Base-by-base conservation (phyloP, 2,113 vertebrate genomes). In the Morphnarchus princeps region DNA sequence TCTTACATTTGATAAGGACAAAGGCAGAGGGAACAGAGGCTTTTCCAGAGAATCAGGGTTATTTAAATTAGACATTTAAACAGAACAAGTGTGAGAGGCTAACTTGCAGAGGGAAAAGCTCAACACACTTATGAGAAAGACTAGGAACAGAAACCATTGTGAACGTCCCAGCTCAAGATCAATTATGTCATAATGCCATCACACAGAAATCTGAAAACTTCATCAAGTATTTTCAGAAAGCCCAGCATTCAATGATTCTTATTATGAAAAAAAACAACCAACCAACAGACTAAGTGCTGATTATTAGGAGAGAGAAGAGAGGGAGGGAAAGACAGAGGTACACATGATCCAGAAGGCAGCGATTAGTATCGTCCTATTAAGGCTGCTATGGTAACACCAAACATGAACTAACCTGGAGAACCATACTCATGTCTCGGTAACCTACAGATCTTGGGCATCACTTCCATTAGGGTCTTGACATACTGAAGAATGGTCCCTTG, bases 381-480 rank as follows among this genome's bases (percentile, higher is more conserved):
- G 61, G n/a, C 45, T 90, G 34, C 63, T 34, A 11, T 24, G 14
- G 29, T 36, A 88, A 93, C 18, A 93, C 28, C 26, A 80, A 91
- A 93, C 34, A 32, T 9, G 24, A 76, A 93, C 98, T 98, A 87
- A 99, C 99, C 99, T 73, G 99, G 99, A 70, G 99, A 99, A 74
- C 99, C 99, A 15, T 99, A 99, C 70, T 99, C 99, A 3, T 99
- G 99, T 83, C 99, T 98, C 19, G 99, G 99, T 59, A 99, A 97
- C 55, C 99, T 98, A 95, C 99, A 99, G 96, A 99, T 99, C 97
- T 99, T 99, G 11, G 99, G 99, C 99, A 99, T 99, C 96, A 99
- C 99, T 96, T 99, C 99, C 99, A 99, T 99, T 89, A 99, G 96
- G 2, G 99, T 99, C 96, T 98, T 99, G 93, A 99, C 99, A 17